These are phyloP conservation scores for Cygnus buccinator DNA, from an alignment of 2,113 vertebrate genomes.

Conservation along the genomic window DNA sequence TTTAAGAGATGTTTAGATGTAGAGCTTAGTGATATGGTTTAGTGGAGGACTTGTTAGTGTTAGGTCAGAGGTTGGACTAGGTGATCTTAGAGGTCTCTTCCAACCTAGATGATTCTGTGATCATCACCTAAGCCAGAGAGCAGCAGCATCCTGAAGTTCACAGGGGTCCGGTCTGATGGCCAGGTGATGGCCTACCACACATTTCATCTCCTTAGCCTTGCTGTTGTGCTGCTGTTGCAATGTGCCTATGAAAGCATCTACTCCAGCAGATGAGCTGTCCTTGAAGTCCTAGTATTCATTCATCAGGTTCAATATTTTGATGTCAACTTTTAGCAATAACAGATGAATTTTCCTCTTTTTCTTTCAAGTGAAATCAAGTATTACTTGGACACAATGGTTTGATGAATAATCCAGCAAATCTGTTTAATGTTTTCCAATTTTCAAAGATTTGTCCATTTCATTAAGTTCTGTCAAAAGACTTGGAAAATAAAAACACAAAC, in stretches of 20 bases:
- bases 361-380: neutral
- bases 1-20: too few species aligned
- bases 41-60: too few species aligned
- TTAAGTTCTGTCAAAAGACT: neutral
- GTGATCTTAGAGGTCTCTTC: too few species aligned
- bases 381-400: neutral
- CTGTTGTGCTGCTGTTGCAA: neutral
- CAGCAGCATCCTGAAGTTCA: neutral
- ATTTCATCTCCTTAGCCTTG: neutral
- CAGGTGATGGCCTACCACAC: fast-evolving
- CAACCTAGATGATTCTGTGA: too few species aligned
- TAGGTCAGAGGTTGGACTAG: too few species aligned
- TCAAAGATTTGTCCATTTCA: neutral
- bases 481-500: neutral
- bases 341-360: neutral
- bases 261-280: neutral
- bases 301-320: neutral
- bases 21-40: too few species aligned
- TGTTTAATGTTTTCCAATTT: slow-evolving; percentile 8
- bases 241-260: neutral
- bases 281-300: neutral
- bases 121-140: neutral
- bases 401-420: slow-evolving; percentile 10
- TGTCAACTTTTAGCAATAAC: neutral
- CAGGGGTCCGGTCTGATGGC: neutral